Evolutionary conservation across 2,113 vertebrate species (phyloP).

Genomic region (Dolichallabes microphthalmus): DNA sequence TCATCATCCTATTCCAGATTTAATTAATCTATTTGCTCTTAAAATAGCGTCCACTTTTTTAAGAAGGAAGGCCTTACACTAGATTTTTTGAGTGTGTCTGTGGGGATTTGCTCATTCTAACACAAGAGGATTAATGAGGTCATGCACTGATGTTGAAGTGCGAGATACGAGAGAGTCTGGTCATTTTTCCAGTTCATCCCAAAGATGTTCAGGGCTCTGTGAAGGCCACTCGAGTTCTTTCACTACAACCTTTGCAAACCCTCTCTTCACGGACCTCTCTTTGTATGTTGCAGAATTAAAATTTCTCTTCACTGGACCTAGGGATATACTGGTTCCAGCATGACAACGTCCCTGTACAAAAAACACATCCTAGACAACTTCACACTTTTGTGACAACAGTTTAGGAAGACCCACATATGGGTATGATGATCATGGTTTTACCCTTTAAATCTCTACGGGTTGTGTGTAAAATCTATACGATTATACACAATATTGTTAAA

Average conservation of each 20-base stretch:
- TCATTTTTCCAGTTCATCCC: background rate
- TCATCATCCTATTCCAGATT: background rate
- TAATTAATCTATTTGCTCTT: background rate
- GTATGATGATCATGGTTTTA: background rate
- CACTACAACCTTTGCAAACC: background rate
- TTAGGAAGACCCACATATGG: no score
- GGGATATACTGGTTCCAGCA: no score
- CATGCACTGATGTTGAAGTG: background rate
- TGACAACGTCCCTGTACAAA: background rate
- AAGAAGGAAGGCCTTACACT: background rate
- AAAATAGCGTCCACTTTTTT: background rate
- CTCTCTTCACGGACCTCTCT: background rate
- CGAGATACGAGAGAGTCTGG: background rate
- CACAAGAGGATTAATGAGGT: background rate
- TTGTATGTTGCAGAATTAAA: no score
- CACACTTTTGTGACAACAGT: background rate
- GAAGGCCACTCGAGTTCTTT: no score
- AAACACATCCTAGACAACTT: background rate
- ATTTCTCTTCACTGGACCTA: no score
- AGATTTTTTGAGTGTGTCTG: background rate
- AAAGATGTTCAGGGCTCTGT: background rate
- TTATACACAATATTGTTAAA: no score
- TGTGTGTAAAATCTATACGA: no score
- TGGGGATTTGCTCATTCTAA: background rate
- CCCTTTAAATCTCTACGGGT: no score